Base-by-base conservation (phyloP, 1,140 invertebrate genomes). In the Drosophila mojavensis region DNA sequence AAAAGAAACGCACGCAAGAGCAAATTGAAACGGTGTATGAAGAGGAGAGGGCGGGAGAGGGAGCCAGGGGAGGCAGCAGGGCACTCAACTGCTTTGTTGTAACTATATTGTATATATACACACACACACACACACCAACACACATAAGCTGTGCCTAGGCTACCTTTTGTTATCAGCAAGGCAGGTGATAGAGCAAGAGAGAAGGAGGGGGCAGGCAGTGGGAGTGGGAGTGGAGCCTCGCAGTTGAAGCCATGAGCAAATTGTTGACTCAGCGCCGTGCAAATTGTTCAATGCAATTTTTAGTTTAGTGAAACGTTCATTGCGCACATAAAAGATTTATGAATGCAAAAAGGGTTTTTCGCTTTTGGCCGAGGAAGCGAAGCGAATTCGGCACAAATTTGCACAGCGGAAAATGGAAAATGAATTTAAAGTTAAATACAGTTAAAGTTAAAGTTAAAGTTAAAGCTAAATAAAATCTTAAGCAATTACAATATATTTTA, bases 251-350 rank as follows among this genome's bases (percentile, higher is more conserved):
- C 45, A 60, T 67, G 77, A 77, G 63, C 81, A 86, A 86, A 88
- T 83, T 88, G 76, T 83, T 89, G 84, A 86, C 83, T 88, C 83
- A 86, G 79, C 79, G 50, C 55, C 63, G 36, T 62, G 72, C 68
- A 70, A 79, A 86, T 79, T 79, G 70, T 78, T 69, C 55, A 68
- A 69, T 76, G 61, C 75, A 72, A 55, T 75, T 80, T 78, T 50
- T 63, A 55, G 33, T 56, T 48, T 60, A 56, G 47, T 53, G 11
- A 60, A 75, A 59, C 67, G 47, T 33, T 20, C 50, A 51, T 60
- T 43, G 62, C 41, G 68, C 65, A 67, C 75, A 86, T 68, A 71
- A 60, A 51, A 76, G 83, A 86, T 86, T 86, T 88, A 88, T 83
- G 50, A 54, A 54, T 67, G 63, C 62, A 71, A 66, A 45, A 71